Base-by-base conservation (phyloP, 1,140 invertebrate genomes). In the Lutraria rhynchaena region DNA sequence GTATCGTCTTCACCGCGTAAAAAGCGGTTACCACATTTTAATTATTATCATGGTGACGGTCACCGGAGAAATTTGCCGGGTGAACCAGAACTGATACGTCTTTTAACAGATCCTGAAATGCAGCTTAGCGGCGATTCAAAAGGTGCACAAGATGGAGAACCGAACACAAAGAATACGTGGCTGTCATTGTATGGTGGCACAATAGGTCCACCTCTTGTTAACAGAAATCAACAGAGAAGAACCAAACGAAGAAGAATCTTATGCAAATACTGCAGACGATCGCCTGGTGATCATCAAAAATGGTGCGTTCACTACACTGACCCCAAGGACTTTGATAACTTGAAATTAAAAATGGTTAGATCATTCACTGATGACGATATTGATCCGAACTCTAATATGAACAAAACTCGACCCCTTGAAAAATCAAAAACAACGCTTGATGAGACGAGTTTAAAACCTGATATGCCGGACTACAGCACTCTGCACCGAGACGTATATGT, bases 401-500 rank as follows among this genome's bases (percentile, higher is more conserved):
- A 51, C 9, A 46, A 80, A 35, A n/a, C 22, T 3, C 44, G 37
- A 31, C 60, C 37, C 3, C 75, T 67, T 29, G 41, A 53, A 44
- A 67, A 49, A 41, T 65, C 75, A 22, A 65, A 77, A 49, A 58
- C 76, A 29, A 41, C 24, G 31, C 15, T 49, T 24, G 63, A 69
- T 11, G 29, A 41, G 15, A n/a, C n/a, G 24, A 46, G 24, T 19
- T 19, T 37, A 27, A 5, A 31, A 33, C 60, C 60, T 3, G 46
- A 65, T 55, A 13, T 65, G 33, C 63, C 76, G 19, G 65, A 80
- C 33, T 80, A 46, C n/a, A 58, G 37, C 29, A 37, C 63, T 9
- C 49, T 80, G 0, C 76, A 80, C 22, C 51, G 76, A 24, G 65
- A 80, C 53, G 76, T 80, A 37, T 80, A 80, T 37, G 46, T 60